These are phyloP conservation scores for Menura novaehollandiae DNA, from an alignment of 2,113 vertebrate genomes.

Conservation along the genomic window DNA sequence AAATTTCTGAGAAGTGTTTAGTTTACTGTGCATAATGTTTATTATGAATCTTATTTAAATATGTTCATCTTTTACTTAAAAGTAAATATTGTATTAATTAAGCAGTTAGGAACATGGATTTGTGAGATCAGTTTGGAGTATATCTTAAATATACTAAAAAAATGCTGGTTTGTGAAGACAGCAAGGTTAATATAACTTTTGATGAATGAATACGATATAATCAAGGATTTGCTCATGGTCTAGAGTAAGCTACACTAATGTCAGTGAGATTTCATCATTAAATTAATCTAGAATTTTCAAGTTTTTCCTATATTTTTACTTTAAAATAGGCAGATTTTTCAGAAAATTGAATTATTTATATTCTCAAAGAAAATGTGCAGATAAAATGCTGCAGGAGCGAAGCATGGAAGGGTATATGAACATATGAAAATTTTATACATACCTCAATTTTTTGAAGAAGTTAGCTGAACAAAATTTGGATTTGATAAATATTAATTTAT, in stretches of 20 bases:
- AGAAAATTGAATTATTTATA: background rate
- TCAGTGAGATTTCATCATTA: background rate
- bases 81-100: background rate
- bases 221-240: accelerated
- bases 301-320: background rate
- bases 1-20: background rate
- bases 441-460: background rate
- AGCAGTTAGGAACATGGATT: background rate
- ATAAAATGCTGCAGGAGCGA: background rate
- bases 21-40: background rate
- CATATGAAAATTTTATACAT: background rate
- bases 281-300: background rate
- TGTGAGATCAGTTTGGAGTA: background rate
- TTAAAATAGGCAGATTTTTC: background rate
- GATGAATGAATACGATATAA: background rate
- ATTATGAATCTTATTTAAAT: background rate
- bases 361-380: accelerated
- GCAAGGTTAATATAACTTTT: background rate
- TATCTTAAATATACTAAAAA: background rate
- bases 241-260: background rate
- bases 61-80: background rate
- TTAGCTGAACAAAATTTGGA: background rate
- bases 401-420: background rate
- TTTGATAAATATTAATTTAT: background rate
- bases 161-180: background rate